Base-by-base conservation (phyloP, 2,797 vertebrate species). In the Hydrolagus colliei region DNA sequence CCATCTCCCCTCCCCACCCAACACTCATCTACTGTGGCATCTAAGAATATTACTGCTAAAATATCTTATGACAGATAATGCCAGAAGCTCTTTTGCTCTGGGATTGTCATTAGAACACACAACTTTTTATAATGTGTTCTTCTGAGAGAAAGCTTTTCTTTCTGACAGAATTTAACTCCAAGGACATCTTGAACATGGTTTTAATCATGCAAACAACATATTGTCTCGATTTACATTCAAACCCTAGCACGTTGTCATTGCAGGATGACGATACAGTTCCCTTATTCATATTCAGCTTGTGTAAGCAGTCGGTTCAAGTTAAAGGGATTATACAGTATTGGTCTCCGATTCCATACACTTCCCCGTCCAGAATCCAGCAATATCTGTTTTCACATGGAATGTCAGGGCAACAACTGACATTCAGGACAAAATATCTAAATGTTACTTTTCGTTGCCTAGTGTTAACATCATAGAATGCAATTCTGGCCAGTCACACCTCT, bases 341-440 rank as follows among this genome's bases (percentile, higher is more conserved):
- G 8, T 41, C 32, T 84, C 62, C 67, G 65, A 71, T 84, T 41
- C 67, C 27, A 41, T 41, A 5, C 65, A n/a, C 7, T 18, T 68
- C 32, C 18, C 35, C 20, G 18, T 71, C 9, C 4, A 4, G 67
- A 59, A 18, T 84, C 27, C 79, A 71, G 79, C 65, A 84, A 18
- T 84, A 84, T 68, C 65, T 5, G 14, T 14, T 84, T 84, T 41
- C 79, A 84, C 35, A 18, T 68, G 68, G 79, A 84, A 41, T 84
- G 18, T 84, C 1, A 12, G 62, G 32, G 12, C 65, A 9, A 18
- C 52, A 71, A 84, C 65, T 71, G 41, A 3, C 41, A 84, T 41
- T 68, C 32, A 84, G 52, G 79, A 41, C 20, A 16, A 68, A 10
- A 18, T 9, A 68, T 84, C 65, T 63, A 68, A 68, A 84, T 67